These are phyloP conservation scores for Neuroterus valhalla DNA, from an alignment of 1,140 invertebrate species.

Conservation along the genomic window DNA sequence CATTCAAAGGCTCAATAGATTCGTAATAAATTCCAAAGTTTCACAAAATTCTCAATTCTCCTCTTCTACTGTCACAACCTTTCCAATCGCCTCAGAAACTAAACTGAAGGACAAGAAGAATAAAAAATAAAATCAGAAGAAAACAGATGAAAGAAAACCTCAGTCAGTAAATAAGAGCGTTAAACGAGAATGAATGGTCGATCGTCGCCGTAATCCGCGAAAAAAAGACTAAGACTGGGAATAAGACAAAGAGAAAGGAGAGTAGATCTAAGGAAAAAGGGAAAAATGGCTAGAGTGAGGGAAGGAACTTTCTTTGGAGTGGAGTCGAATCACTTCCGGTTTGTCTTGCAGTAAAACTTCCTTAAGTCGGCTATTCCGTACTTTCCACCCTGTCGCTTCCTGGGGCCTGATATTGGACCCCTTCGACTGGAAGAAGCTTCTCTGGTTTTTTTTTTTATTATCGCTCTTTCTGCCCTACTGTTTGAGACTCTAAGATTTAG, in stretches of 20 bases:
- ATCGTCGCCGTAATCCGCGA: conserved; percentile 63
- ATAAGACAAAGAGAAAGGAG: conserved; percentile 44
- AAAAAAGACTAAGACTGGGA: conserved; percentile 31
- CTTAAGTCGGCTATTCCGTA: conserved; percentile 66
- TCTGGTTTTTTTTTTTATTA: conserved; percentile 6
- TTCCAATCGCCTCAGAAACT: background rate
- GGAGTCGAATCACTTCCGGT: conserved; percentile 67
- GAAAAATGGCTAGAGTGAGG: conserved; percentile 47
- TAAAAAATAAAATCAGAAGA: conserved; percentile 39
- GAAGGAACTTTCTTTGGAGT: conserved; percentile 48
- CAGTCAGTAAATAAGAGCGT: conserved; percentile 70
- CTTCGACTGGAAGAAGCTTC: conserved; percentile 59
- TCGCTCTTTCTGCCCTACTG: conserved; percentile 37
- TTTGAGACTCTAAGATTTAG: conserved; percentile 23
- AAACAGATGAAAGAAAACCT: conserved; percentile 48
- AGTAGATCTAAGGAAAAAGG: conserved; percentile 35
- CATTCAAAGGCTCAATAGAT: conserved; percentile 50
- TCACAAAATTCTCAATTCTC: conserved; percentile 38
- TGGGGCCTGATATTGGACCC: conserved; percentile 47
- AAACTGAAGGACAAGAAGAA: conserved; percentile 35
- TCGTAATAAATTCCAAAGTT: conserved; percentile 50
- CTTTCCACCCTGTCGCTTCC: conserved; percentile 51
- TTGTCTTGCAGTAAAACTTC: conserved; percentile 69
- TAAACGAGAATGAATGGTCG: conserved; percentile 72
- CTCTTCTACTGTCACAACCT: conserved; percentile 50